phyloP scores from a whole-genome alignment of 2,797 vertebrate genomes.

The Lithobates sylvaticus region DNA sequence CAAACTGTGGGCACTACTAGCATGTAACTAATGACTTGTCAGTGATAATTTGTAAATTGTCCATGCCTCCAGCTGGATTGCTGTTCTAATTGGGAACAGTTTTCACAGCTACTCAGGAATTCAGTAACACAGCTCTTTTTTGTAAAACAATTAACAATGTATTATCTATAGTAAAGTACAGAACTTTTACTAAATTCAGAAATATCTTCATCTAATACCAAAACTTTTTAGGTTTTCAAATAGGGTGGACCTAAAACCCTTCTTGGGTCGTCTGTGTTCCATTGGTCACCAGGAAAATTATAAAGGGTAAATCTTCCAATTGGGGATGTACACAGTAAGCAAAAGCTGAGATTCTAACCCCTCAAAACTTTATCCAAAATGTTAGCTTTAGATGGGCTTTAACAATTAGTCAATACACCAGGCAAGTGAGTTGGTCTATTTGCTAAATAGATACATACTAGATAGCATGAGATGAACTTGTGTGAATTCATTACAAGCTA shows the following conservation, averaged over 20 bases:
- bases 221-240: not conserved
- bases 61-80: not conserved
- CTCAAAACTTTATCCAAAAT: too few relatives aligned
- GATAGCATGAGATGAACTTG: too few relatives aligned
- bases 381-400: too few relatives aligned
- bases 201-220: not conserved
- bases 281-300: not conserved
- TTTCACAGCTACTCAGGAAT: not conserved
- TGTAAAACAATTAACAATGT: not conserved
- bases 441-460: too few relatives aligned
- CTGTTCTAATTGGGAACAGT: not conserved
- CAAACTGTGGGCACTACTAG: not conserved
- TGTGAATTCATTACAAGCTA: too few relatives aligned
- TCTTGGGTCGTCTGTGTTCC: not conserved
- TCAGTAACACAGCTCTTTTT: not conserved
- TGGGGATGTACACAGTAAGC: not conserved
- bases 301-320: not conserved
- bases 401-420: too few relatives aligned
- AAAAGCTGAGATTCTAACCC: not conserved
- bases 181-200: not conserved
- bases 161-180: not conserved
- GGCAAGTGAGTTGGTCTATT: too few relatives aligned
- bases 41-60: not conserved
- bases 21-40: not conserved
- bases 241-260: too few relatives aligned